These are phyloP conservation scores for Felis catus DNA, from an alignment of 2,113 vertebrate species.

Conservation along the genomic window F.catus_Fca126_mat1.0 CM031427.1:40826001-40826500, in stretches of 20 bases:
- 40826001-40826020: not conserved
- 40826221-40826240: not conserved
- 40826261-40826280: not conserved
- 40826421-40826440: not conserved
- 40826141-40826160: not conserved
- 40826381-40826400: not conserved
- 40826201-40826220: not conserved
- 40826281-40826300: not conserved
- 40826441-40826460: not conserved
- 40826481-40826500: fast-evolving
- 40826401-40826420: fast-evolving
- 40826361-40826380: not conserved
- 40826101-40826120: not conserved
- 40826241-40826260: not conserved
- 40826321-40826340: not conserved
- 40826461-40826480: not conserved
- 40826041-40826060: not conserved
- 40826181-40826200: not conserved
- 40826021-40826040: not conserved
- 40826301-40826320: not conserved
- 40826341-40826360: not conserved
- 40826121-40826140: not conserved
- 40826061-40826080: fast-evolving
- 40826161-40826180: not conserved
- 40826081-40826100: not conserved